These are phyloP conservation scores for Gryllus longicercus DNA, from an alignment of 2,888 invertebrate species.

Conservation along the genomic window DNA sequence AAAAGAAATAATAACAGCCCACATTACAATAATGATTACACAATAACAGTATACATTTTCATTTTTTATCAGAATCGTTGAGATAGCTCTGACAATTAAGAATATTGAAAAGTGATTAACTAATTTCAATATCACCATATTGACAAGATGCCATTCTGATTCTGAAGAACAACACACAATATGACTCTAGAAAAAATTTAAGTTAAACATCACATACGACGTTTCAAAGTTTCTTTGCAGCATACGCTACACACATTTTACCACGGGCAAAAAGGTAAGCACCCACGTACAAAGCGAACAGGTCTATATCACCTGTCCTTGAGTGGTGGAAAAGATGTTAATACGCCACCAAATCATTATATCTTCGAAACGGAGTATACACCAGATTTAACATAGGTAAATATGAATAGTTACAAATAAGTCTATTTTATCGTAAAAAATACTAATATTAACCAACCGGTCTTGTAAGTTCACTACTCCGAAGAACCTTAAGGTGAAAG, in stretches of 20 bases:
- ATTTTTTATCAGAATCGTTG: background rate
- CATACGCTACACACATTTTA: too few relatives aligned
- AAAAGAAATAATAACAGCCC: too few relatives aligned
- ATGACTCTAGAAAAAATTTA: too few relatives aligned
- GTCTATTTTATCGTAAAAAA: background rate
- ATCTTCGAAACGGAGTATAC: background rate
- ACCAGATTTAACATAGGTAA: background rate
- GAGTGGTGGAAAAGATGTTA: background rate
- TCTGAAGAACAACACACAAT: too few relatives aligned
- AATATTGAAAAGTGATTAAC: background rate
- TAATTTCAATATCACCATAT: background rate
- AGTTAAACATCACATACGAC: too few relatives aligned
- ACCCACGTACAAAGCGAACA: constrained; percentile 3
- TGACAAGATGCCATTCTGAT: background rate
- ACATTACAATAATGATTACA: too few relatives aligned
- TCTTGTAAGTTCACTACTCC: constrained; percentile 7
- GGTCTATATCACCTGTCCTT: background rate
- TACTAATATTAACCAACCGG: constrained; percentile 20
- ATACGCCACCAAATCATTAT: background rate
- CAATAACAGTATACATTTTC: background rate
- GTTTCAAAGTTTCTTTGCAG: too few relatives aligned
- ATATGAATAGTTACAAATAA: background rate
- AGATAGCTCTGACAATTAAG: background rate
- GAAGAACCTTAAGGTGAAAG: constrained; percentile 35
- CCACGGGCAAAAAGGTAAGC: background rate